Conservation (phyloP, 2,797 vertebrate species). For the Argya squamiceps region DNA sequence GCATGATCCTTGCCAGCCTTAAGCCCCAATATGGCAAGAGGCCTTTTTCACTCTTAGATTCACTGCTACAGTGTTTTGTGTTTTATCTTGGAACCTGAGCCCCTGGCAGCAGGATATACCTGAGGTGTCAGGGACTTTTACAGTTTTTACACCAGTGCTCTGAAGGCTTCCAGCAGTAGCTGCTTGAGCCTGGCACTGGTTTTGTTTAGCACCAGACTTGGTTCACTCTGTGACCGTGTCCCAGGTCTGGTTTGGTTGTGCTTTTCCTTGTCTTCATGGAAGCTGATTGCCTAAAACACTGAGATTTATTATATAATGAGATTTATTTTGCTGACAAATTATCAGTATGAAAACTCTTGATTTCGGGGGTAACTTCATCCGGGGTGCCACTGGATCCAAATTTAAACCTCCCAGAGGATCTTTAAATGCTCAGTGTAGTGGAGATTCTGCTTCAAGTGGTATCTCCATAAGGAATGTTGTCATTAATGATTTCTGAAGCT, state of each 20-base stretch:
- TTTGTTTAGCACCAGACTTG: background rate
- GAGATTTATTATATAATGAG: background rate
- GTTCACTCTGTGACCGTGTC: background rate
- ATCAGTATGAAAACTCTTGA: background rate
- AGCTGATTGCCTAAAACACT: background rate
- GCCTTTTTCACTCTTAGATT: background rate
- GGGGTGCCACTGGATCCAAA: background rate
- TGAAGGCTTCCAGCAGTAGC: background rate
- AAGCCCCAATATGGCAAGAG: background rate
- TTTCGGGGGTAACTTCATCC: background rate
- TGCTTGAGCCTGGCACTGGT: background rate
- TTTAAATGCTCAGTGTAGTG: background rate
- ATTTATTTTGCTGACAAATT: background rate
- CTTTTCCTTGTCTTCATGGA: background rate
- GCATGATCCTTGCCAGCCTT: background rate
- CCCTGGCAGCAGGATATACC: background rate
- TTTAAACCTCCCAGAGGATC: background rate
- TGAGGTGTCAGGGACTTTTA: background rate
- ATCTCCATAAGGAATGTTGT: background rate
- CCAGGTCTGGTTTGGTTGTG: background rate
- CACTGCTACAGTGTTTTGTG: rapidly evolving
- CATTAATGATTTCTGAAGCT: background rate
- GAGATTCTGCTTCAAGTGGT: background rate
- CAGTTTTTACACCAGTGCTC: rapidly evolving
- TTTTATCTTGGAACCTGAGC: background rate